Base-by-base conservation (phyloP, 2,797 vertebrate genomes). In the Bryconaethiops microstoma region DNA sequence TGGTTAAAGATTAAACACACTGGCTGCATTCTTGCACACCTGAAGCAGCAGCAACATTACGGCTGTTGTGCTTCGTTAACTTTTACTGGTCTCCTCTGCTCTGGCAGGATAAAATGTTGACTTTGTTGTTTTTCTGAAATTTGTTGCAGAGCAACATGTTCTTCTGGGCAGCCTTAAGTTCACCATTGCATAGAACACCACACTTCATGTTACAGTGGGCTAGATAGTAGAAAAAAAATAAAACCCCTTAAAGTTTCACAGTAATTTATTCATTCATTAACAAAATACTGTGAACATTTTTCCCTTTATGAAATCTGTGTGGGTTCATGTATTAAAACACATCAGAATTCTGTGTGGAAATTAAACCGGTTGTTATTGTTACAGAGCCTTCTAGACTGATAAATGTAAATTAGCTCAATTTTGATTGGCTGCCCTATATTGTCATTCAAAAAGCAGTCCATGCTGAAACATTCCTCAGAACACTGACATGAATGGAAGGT, bases 1-100 rank as follows among this genome's bases (percentile, higher is more conserved):
- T 83, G 88, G 91, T 93, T 93, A 93, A 92, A 91, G 84, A 92
- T 92, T 92, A 93, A 94, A 89, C 83, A 74, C 63, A 2, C 77
- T 86, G 88, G 83, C 84, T 69, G 88, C 86, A 93, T 93, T 92
- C 91, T 90, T 91, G 71, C 84, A 85, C 90, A 89, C 88, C 82
- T 88, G 82, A 79, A 87, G 75, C 82, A 81, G 81, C 54, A 73
- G 50, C 50, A 35, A 63, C 25, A 23, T 60, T 60, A 73, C 6
- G 55, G 70, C 7, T 62, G 23, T 52, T 54, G 76, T 23, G 29
- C 60, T 78, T 42, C 21, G 60, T 82, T 82, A 78, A 74, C 52
- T 78, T 82, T 82, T 78, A 82, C 23, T 78, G n/a, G 52, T 39
- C 67, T 74, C 76, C 63, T 60, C 72, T 74, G 35, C 29, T 7